Evolutionary conservation across 2,888 invertebrate species (phyloP).

Genomic region (Lycocerus yunnanus): DNA sequence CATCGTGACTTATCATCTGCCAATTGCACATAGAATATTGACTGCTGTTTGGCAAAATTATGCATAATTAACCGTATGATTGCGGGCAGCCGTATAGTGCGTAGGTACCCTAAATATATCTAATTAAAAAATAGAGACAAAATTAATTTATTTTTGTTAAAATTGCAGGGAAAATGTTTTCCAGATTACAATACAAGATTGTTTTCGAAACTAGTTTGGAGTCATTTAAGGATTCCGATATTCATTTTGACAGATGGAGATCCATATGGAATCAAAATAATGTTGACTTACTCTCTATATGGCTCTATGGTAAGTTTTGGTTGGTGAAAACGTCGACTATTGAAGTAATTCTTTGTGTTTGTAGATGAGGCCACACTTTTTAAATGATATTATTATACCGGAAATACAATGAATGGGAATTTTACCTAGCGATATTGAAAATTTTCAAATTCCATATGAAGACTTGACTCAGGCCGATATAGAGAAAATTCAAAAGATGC

Average conservation of each 20-base stretch:
- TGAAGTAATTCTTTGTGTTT: not conserved
- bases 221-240: conserved; percentile 69
- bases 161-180: no score
- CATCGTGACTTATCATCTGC: no score
- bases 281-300: conserved; percentile 84
- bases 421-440: conserved; percentile 75
- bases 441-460: conserved; percentile 60
- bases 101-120: no score
- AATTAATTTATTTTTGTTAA: no score
- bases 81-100: no score
- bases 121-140: no score
- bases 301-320: conserved; percentile 70
- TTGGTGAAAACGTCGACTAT: not conserved
- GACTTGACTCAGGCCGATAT: conserved; percentile 65
- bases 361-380: conserved; percentile 65
- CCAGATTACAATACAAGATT: no score
- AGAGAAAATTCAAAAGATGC: conserved; percentile 63
- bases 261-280: conserved; percentile 90
- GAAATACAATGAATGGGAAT: conserved; percentile 78
- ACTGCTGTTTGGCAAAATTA: no score
- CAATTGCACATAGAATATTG: no score
- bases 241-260: conserved; percentile 89
- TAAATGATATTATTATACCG: conserved; percentile 71
- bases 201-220: conserved; percentile 68
- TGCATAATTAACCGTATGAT: no score